Conservation (phyloP, 2,888 invertebrate species). For the Beris chalybata region DNA sequence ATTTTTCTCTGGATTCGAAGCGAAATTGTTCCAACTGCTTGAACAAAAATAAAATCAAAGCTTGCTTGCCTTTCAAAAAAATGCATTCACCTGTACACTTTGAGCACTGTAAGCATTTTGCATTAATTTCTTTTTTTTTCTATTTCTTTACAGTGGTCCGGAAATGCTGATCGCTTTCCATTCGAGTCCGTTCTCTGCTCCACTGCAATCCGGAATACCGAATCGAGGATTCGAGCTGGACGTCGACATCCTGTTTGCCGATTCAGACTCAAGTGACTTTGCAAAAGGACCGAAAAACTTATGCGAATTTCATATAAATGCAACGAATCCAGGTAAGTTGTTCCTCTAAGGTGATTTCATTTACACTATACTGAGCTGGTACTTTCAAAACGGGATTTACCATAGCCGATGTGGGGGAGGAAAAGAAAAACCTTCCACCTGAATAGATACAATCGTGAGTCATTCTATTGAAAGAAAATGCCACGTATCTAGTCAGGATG, state of each 20-base stretch:
- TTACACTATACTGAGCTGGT: too few relatives aligned
- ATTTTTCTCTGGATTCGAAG: not conserved
- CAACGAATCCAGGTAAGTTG: slow-evolving; percentile 60
- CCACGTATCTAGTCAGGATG: too few relatives aligned
- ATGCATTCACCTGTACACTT: not conserved
- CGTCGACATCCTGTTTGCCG: slow-evolving; percentile 85
- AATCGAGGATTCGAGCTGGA: slow-evolving; percentile 81
- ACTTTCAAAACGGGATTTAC: too few relatives aligned
- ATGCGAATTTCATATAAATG: slow-evolving; percentile 77
- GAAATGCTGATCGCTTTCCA: slow-evolving; percentile 87
- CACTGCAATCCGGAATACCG: slow-evolving; percentile 67
- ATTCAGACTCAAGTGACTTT: slow-evolving; percentile 84
- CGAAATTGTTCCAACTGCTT: not conserved
- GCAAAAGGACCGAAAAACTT: slow-evolving; percentile 60
- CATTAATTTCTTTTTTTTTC: slow-evolving; percentile 9
- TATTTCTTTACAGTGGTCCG: slow-evolving; percentile 63
- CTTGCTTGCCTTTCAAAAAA: not conserved
- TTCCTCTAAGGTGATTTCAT: not conserved
- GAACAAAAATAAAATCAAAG: not conserved
- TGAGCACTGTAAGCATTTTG: not conserved
- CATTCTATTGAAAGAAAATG: too few relatives aligned
- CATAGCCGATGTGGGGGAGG: too few relatives aligned
- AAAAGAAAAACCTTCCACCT: too few relatives aligned
- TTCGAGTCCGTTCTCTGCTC: slow-evolving; percentile 81
- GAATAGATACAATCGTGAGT: too few relatives aligned